These are phyloP conservation scores for Ornithoptera alexandrae DNA, from an alignment of 2,888 invertebrate genomes.

Conservation along the genomic window DNA sequence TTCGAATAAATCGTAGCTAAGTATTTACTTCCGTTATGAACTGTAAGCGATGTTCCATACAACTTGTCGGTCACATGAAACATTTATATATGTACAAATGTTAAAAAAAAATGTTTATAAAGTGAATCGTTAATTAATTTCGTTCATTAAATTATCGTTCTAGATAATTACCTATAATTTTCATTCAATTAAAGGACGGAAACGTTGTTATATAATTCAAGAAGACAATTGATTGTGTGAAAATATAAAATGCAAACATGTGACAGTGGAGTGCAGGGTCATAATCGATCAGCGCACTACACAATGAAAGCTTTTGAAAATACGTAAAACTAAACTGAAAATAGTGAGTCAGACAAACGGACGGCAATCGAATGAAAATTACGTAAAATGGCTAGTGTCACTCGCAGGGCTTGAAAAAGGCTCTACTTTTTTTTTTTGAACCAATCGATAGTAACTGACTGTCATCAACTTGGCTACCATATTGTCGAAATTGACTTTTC, in stretches of 20 bases:
- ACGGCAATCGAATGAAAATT: conserved; percentile 20
- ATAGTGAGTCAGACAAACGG: conserved; percentile 22
- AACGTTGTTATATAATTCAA: not conserved
- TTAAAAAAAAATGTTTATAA: too few species aligned
- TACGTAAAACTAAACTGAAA: conserved; percentile 6
- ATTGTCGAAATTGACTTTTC: conserved; percentile 9
- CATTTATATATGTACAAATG: too few species aligned
- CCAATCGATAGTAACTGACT: conserved; percentile 18
- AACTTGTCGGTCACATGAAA: too few species aligned
- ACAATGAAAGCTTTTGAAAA: conserved; percentile 24
- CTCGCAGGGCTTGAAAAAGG: conserved; percentile 8
- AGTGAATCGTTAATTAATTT: not conserved
- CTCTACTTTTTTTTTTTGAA: conserved; percentile 7
- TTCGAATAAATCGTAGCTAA: too few species aligned
- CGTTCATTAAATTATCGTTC: not conserved
- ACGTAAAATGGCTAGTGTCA: conserved; percentile 27
- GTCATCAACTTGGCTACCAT: conserved; percentile 11
- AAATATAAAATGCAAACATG: not conserved
- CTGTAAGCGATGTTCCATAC: too few species aligned
- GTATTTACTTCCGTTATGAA: too few species aligned
- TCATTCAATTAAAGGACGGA: not conserved
- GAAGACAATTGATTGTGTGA: not conserved
- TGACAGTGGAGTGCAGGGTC: not conserved
- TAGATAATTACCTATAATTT: not conserved
- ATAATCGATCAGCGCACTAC: conserved; percentile 7